Base-by-base conservation (phyloP, 1,140 invertebrate species). In the Tetragnatha versicolor region DNA sequence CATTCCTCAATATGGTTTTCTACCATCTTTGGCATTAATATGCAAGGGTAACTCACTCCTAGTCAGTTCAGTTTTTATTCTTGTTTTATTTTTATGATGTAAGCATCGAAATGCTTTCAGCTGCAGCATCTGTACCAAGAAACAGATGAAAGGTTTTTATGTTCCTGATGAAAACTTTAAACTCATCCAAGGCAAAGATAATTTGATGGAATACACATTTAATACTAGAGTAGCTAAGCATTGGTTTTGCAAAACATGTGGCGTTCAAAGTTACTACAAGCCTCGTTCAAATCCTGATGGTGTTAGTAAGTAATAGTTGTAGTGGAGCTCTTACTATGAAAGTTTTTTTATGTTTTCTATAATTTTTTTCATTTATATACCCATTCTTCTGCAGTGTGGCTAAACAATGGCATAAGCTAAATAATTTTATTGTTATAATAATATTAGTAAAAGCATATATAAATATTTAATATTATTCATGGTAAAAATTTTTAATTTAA, bases 241-340 rank as follows among this genome's bases (percentile, higher is more conserved):
- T 80, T 86, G 80, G 27, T 89, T 89, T 82, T 89, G 88, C 81
- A 86, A 85, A 45, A 87, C 81, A 22, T 89, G 88, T 83, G 88
- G 88, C 3, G 88, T 89, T 0, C 87, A 89, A 80, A 86, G 87
- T 82, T 89, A 89, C 82, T 89, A 89, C 81, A 85, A 84, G 76
- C 88, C 88, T 4, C 80, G 88, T 42, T 88, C 87, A 2, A 89
- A 89, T 81, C 88, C 87, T 14, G 86, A 88, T 80, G 86, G 87
- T 25, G 85, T 87, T 51, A 87, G 88, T 88, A 82, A 82, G 82
- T 81, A 27, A n/a, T n/a, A n/a, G n/a, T n/a, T n/a, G n/a, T n/a
- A n/a, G n/a, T n/a, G n/a, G n/a, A n/a, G n/a, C n/a, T n/a, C n/a
- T n/a, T n/a, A n/a, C n/a, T n/a, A n/a, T n/a, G n/a, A n/a, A n/a